Conservation (phyloP, 2,113 vertebrate species). For the Nothobranchius kuhntae region DNA sequence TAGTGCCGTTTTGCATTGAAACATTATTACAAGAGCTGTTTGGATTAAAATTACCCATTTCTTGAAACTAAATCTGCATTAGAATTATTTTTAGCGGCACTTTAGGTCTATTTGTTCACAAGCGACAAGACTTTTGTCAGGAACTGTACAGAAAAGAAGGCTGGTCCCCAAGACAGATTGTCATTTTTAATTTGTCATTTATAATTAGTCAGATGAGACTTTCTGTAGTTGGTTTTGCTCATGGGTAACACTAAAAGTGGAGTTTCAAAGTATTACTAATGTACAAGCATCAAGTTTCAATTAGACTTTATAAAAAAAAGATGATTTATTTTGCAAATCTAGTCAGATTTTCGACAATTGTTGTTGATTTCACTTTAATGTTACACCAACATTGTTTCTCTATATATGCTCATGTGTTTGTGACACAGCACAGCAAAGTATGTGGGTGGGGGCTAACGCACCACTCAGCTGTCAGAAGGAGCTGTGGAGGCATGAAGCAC, state of each 20-base stretch:
- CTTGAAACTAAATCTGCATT: too few relatives aligned
- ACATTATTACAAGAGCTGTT: too few relatives aligned
- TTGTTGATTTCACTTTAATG: not conserved
- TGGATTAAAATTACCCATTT: too few relatives aligned
- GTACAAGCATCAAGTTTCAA: not conserved
- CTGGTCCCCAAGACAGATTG: not conserved
- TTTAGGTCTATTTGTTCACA: too few relatives aligned
- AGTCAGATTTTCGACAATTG: conserved; percentile 1
- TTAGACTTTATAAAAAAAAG: not conserved
- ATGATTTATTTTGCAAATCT: not conserved
- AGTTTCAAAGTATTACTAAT: not conserved
- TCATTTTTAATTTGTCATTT: not conserved
- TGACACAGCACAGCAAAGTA: conserved; percentile 21
- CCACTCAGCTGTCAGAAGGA: conserved; percentile 52
- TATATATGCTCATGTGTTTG: conserved; percentile 33
- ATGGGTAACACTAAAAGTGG: too few relatives aligned
- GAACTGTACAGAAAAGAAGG: conserved; percentile 1
- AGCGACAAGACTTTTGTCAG: too few relatives aligned
- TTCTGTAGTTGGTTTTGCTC: too few relatives aligned
- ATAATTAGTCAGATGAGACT: too few relatives aligned
- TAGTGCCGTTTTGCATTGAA: too few relatives aligned
- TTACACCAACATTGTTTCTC: not conserved
- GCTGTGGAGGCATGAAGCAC: conserved; percentile 59
- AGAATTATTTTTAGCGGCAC: too few relatives aligned
- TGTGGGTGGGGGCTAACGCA: conserved; percentile 56